A percentile compares a stretch with the other conserved stretches of the same genome.
These are phyloP conservation scores for Encarsia formosa DNA, from an alignment of 2,888 invertebrate genomes.

Conservation along the genomic window DNA sequence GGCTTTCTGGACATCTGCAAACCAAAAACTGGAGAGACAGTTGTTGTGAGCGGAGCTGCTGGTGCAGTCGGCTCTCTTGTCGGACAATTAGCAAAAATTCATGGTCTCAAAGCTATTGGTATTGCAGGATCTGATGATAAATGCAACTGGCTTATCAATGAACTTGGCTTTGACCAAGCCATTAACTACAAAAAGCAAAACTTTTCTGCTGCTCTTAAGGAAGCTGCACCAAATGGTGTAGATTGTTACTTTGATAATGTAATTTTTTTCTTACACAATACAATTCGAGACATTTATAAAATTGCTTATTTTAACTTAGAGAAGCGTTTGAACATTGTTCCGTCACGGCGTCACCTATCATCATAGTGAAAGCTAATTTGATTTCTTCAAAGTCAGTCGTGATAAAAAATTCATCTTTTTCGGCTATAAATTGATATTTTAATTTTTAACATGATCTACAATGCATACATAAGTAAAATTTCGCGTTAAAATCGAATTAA, in stretches of 20 bases:
- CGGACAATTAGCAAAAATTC: constrained; percentile 73
- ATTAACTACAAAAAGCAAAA: constrained; percentile 69
- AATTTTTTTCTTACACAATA: too few species aligned
- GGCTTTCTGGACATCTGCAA: constrained; percentile 68
- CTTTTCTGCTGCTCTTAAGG: constrained; percentile 55
- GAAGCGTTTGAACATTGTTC: too few species aligned
- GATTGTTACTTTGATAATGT: constrained; percentile 79
- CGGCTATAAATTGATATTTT: too few species aligned
- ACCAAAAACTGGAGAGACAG: constrained; percentile 68
- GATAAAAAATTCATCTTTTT: too few species aligned
- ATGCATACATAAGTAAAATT: too few species aligned
- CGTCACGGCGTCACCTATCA: too few species aligned
- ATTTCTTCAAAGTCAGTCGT: too few species aligned
- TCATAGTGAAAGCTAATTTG: too few species aligned
- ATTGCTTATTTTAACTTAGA: too few species aligned
- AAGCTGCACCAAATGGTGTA: constrained; percentile 64
- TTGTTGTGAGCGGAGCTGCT: constrained; percentile 70
- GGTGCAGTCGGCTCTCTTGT: constrained; percentile 76
- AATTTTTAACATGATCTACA: too few species aligned
- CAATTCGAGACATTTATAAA: too few species aligned
- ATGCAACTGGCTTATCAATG: constrained; percentile 63
- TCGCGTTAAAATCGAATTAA: too few species aligned
- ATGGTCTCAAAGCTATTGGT: constrained; percentile 66
- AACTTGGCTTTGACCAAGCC: constrained; percentile 64
- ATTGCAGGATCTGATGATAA: constrained; percentile 70